A percentile compares a stretch with the other conserved stretches of the same genome.
phyloP scores from a whole-genome alignment of 2,797 vertebrate genomes.

The Helicolenus hilgendorfi region DNA sequence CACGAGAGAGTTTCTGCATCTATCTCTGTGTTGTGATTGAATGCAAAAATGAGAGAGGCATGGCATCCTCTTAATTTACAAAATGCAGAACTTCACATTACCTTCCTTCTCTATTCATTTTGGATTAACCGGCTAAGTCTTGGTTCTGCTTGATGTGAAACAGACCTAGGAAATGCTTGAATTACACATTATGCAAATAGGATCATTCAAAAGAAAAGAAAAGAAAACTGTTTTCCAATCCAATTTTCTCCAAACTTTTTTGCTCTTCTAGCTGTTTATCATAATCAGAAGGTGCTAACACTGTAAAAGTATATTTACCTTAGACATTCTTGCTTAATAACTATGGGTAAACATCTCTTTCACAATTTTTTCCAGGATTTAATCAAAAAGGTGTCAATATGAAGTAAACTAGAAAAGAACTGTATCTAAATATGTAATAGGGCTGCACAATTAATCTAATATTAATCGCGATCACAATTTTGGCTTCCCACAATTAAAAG shows the following conservation, averaged over 20 bases:
- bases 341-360: background rate
- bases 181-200: background rate
- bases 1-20: background rate
- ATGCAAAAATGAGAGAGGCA: background rate
- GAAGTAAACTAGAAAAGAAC: background rate
- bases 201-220: background rate
- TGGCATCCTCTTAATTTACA: conserved; percentile 27
- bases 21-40: background rate
- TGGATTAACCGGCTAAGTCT: background rate
- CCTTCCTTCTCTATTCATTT: conserved; percentile 12
- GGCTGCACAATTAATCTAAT: no score
- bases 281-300: background rate
- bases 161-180: background rate
- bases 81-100: conserved; percentile 16
- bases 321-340: background rate
- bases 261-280: background rate
- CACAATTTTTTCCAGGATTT: background rate
- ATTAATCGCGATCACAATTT: no score
- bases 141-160: conserved; percentile 4
- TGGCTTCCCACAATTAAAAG: no score
- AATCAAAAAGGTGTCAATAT: background rate
- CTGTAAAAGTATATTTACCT: no score
- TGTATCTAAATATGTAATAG: background rate
- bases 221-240: background rate
- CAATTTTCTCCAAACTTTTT: background rate